A percentile compares a stretch with the other conserved stretches of the same genome.
These are phyloP conservation scores for Penaeus chinensis DNA, from an alignment of 1,140 invertebrate genomes.

Conservation along the genomic window DNA sequence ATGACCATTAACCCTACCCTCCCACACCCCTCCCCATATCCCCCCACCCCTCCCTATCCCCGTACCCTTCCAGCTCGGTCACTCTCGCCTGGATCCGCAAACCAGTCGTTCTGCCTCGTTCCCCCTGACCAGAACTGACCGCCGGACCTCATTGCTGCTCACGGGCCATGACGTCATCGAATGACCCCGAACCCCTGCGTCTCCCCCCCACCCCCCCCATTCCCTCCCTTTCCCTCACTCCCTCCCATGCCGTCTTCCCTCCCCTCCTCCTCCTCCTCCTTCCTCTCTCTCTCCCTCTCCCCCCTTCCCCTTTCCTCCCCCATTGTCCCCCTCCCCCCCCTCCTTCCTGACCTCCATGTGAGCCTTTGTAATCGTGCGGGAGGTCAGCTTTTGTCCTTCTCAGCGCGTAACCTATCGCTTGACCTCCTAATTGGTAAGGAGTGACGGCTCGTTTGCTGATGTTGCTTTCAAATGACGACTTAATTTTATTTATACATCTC, in stretches of 20 bases:
- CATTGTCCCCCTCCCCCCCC: neutral
- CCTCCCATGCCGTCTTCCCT: too few species aligned
- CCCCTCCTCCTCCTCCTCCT: too few species aligned
- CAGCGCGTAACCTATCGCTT: constrained; percentile 55
- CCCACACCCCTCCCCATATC: neutral
- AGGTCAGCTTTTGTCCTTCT: constrained; percentile 33
- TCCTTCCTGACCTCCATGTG: constrained; percentile 7
- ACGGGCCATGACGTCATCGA: constrained; percentile 48
- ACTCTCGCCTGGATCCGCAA: neutral
- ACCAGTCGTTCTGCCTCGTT: neutral
- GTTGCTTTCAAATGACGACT: neutral
- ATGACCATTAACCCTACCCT: neutral
- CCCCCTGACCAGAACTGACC: constrained; percentile 39
- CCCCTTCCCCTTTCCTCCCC: too few species aligned
- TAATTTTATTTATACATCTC: neutral
- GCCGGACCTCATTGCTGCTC: constrained; percentile 27
- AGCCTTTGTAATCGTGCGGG: constrained; percentile 19
- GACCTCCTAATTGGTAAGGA: constrained; percentile 56
- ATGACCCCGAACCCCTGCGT: constrained; percentile 5
- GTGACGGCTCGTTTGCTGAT: constrained; percentile 23
- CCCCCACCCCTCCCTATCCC: neutral
- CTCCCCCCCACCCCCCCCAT: neutral
- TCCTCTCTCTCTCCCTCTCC: too few species aligned
- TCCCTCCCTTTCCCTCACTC: too few species aligned
- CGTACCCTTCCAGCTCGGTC: neutral